Conservation (phyloP, 2,113 vertebrate genomes). For the Hippocampus abdominalis region DNA sequence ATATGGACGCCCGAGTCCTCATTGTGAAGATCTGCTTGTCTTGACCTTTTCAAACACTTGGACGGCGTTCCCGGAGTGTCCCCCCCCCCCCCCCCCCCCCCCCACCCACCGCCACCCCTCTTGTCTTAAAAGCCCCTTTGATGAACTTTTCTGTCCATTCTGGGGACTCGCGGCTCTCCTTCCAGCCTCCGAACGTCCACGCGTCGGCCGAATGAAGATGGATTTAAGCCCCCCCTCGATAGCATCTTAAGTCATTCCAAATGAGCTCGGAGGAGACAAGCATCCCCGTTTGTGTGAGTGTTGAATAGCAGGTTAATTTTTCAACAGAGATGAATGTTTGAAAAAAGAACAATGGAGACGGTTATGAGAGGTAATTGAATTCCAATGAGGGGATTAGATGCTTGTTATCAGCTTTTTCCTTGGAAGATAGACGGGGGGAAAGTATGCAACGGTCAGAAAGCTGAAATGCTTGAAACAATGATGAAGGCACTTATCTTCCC, state of each 20-base stretch:
- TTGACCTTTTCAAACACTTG: slow-evolving; percentile 81
- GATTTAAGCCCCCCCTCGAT: slow-evolving; percentile 84
- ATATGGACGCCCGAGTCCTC: slow-evolving; percentile 88
- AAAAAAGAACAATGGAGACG: slow-evolving; percentile 78
- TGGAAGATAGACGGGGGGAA: slow-evolving; percentile 61
- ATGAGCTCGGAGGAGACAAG: slow-evolving; percentile 83
- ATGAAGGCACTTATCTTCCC: slow-evolving; percentile 49
- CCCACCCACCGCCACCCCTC: slow-evolving; percentile 79
- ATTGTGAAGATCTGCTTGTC: slow-evolving; percentile 80
- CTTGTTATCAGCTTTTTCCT: slow-evolving; percentile 81
- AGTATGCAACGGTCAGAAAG: slow-evolving; percentile 43
- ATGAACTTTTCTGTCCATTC: slow-evolving; percentile 93
- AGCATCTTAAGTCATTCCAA: slow-evolving; percentile 93
- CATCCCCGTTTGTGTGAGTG: slow-evolving; percentile 83
- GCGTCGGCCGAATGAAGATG: slow-evolving; percentile 79
- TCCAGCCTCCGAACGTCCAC: slow-evolving; percentile 60
- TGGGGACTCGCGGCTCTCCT: slow-evolving; percentile 59
- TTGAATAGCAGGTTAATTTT: slow-evolving; percentile 86
- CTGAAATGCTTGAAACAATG: slow-evolving; percentile 61
- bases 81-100: slow-evolving; percentile 75
- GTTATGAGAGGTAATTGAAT: slow-evolving; percentile 78
- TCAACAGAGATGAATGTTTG: slow-evolving; percentile 85
- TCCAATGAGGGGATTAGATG: slow-evolving; percentile 79
- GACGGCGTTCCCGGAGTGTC: slow-evolving; percentile 83
- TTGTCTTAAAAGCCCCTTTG: slow-evolving; percentile 72